Evolutionary conservation across 2,888 invertebrate species (phyloP).

Genomic region (Pogonocherus hispidulus): DNA sequence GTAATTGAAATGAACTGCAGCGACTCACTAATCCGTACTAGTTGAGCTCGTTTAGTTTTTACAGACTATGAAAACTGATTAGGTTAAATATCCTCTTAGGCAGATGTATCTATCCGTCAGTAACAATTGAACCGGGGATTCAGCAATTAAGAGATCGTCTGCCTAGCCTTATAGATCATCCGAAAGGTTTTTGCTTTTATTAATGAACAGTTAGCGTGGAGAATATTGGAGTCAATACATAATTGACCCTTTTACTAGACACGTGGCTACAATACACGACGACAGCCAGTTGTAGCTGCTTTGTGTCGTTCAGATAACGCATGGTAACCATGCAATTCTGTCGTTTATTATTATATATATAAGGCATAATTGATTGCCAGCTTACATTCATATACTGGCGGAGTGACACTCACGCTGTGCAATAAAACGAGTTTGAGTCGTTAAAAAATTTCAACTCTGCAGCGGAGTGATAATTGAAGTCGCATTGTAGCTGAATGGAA

Average conservation of each 20-base stretch:
- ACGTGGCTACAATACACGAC: constrained; percentile 40
- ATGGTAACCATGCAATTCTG: constrained; percentile 46
- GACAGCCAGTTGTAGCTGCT: constrained; percentile 2
- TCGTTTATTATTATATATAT: constrained; percentile 39
- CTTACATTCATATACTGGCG: constrained; percentile 27
- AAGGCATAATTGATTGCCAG: constrained; percentile 29
- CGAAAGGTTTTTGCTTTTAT: constrained; percentile 31
- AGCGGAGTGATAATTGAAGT: constrained; percentile 1
- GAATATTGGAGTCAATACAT: constrained; percentile 49
- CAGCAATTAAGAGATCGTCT: constrained; percentile 34
- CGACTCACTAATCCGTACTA: no score
- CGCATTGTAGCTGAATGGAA: constrained; percentile 24
- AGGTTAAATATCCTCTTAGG: constrained; percentile 27
- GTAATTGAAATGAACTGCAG: no score
- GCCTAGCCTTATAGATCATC: constrained; percentile 11
- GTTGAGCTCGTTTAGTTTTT: constrained; percentile 19
- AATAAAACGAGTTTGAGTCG: not conserved
- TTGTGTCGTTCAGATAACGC: constrained; percentile 11
- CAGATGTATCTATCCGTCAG: constrained; percentile 9
- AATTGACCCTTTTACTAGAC: constrained; percentile 43
- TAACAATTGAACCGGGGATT: constrained; percentile 26
- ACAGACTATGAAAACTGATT: constrained; percentile 29
- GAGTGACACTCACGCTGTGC: not conserved
- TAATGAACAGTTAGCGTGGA: constrained; percentile 32
- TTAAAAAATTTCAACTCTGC: constrained; percentile 1